A percentile compares a stretch with the other conserved stretches of the same genome.
These are phyloP conservation scores for Dermochelys coriacea DNA, from an alignment of 2,797 vertebrate species.

Conservation along the genomic window DNA sequence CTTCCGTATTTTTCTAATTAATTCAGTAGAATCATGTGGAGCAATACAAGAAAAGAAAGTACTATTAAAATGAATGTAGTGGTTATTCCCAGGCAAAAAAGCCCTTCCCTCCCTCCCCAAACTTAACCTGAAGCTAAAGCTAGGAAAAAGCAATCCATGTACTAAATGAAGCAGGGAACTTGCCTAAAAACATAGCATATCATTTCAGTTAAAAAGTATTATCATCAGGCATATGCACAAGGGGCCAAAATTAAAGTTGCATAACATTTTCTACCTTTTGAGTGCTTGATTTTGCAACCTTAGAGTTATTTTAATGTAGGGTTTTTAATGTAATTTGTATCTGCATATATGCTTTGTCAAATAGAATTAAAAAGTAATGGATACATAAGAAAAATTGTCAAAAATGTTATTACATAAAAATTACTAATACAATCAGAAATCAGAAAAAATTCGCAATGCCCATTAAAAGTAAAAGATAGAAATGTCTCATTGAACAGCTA, in stretches of 20 bases:
- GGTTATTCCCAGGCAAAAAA: not conserved
- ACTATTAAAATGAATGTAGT: not conserved
- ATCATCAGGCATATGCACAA: fast-evolving
- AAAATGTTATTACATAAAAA: not conserved
- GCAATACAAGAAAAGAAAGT: not conserved
- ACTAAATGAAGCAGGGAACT: not conserved
- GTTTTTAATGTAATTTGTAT: not conserved
- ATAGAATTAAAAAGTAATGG: not conserved
- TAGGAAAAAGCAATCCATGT: not conserved
- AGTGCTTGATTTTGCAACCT: not conserved
- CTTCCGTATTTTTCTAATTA: not conserved
- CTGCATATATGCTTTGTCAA: not conserved
- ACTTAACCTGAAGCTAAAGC: not conserved
- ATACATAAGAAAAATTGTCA: not conserved
- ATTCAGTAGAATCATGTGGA: not conserved
- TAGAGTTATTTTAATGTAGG: not conserved
- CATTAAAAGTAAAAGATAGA: not conserved
- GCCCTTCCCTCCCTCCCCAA: not conserved
- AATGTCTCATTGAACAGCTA: not conserved
- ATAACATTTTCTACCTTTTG: not conserved
- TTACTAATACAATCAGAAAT: not conserved
- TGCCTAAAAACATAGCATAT: not conserved
- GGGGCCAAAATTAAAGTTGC: not conserved
- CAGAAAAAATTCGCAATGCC: not conserved
- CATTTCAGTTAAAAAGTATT: not conserved